phyloP scores from a whole-genome alignment of 2,888 invertebrate genomes.

The Metallyticus violacea region DNA sequence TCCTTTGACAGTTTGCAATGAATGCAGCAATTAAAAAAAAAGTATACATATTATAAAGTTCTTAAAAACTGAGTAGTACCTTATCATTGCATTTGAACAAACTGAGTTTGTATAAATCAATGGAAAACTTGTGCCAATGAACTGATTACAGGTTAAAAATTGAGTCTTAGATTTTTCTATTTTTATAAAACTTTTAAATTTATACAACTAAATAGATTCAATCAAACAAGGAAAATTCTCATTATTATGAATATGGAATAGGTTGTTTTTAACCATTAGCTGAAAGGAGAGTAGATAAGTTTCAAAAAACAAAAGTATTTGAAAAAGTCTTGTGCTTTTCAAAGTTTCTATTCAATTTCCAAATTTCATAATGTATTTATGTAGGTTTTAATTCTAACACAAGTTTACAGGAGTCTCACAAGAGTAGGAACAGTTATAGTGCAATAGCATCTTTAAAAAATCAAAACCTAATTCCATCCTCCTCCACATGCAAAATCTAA shows the following conservation, averaged over 20 bases:
- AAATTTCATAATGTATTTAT: neutral
- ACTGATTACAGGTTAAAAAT: neutral
- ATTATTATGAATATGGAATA: too few species aligned
- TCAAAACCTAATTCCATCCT: neutral
- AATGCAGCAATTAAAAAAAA: neutral
- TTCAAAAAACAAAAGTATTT: too few species aligned
- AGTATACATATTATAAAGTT: neutral
- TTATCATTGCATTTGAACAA: neutral
- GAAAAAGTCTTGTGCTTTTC: too few species aligned
- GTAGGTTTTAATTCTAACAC: neutral
- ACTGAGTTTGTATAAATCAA: neutral
- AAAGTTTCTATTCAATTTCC: too few species aligned
- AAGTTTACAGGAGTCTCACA: neutral
- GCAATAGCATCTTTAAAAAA: neutral
- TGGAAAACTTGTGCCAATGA: neutral
- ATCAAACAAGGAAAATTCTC: too few species aligned
- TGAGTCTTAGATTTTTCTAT: neutral
- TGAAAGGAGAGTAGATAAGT: too few species aligned
- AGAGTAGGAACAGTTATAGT: neutral
- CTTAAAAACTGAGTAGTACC: neutral
- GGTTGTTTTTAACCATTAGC: too few species aligned
- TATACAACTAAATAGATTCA: neutral
- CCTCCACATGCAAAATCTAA: conserved; percentile 29
- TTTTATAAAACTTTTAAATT: neutral
- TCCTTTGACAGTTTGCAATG: neutral